Conservation (phyloP, 2,888 invertebrate genomes). For the Morpho achilles region DNA sequence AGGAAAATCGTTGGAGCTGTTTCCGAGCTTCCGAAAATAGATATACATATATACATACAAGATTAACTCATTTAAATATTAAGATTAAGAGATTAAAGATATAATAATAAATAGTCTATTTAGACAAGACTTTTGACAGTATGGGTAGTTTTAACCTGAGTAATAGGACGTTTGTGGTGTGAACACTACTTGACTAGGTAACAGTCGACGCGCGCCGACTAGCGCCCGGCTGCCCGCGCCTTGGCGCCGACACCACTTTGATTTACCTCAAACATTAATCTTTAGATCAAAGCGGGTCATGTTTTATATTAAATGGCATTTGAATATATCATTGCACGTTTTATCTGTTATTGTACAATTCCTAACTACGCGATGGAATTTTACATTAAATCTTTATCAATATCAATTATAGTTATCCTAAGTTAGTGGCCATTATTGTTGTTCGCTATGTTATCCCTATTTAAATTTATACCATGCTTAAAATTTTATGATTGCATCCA, state of each 20-base stretch:
- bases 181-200: conserved; percentile 53
- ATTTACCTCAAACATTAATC: conserved; percentile 63
- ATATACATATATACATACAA: too few species aligned
- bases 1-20: too few species aligned
- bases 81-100: too few species aligned
- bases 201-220: conserved; percentile 29
- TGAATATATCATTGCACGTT: conserved; percentile 39
- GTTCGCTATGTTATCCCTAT: too few species aligned
- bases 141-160: conserved; percentile 38
- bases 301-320: conserved; percentile 48
- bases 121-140: too few species aligned
- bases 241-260: conserved; percentile 48
- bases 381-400: background rate
- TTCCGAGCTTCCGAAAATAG: too few species aligned
- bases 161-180: conserved; percentile 56
- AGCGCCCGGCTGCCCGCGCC: conserved; percentile 22
- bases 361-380: conserved; percentile 17
- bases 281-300: conserved; percentile 49
- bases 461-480: too few species aligned
- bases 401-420: too few species aligned
- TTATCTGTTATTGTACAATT: conserved; percentile 26
- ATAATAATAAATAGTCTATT: too few species aligned
- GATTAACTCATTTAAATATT: too few species aligned
- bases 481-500: too few species aligned
- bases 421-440: too few species aligned